Base-by-base conservation (phyloP, 2,888 invertebrate species). In the Raillietiella orientalis region DNA sequence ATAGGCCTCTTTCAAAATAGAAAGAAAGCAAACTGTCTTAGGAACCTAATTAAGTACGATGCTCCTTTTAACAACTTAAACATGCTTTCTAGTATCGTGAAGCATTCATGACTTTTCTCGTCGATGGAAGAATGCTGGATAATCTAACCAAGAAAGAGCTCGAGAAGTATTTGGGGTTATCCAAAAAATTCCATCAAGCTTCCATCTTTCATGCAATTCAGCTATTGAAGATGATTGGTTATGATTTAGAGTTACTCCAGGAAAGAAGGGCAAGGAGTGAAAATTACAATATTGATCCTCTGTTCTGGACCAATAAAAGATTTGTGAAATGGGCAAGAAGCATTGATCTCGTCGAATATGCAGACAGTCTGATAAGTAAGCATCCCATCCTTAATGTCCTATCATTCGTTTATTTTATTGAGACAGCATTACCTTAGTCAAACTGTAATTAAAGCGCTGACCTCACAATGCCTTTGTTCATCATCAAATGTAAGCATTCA, bases 261-360 rank as follows among this genome's bases (percentile, higher is more conserved):
- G 19, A 19, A 19, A 19, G 8, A n/a, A 19, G n/a, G n/a, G 19
- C 8, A 19, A 8, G 6, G 19, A 19, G n/a, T n/a, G 19, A n/a
- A n/a, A n/a, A 19, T 8, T n/a, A n/a, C 19, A n/a, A 8, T 19
- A 66, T 67, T 4, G 84, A 87, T 52, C 79, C 82, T 25, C 56
- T 84, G 36, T 79, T 87, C 27, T 87, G 87, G 87, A 82, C 79
- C 38, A 84, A 82, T 53, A 71, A 75, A 44, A 61, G 82, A 41
- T 75, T 84, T 46, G 67, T 82, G 39, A 65, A 74, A 42, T 87
- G 84, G 87, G 70, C 77, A 15, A 59, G 74, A 40, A 71, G 70
- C 45, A 82, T 87, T 43, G 82, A 87, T 53, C 58, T 87, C 39
- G 66, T 66, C 30, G 84, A 84, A 55, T 84, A 79, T 46, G 72